Evolutionary conservation across 2,797 vertebrate genomes (phyloP).

Genomic region (Mormyrus hasselquistii): DNA sequence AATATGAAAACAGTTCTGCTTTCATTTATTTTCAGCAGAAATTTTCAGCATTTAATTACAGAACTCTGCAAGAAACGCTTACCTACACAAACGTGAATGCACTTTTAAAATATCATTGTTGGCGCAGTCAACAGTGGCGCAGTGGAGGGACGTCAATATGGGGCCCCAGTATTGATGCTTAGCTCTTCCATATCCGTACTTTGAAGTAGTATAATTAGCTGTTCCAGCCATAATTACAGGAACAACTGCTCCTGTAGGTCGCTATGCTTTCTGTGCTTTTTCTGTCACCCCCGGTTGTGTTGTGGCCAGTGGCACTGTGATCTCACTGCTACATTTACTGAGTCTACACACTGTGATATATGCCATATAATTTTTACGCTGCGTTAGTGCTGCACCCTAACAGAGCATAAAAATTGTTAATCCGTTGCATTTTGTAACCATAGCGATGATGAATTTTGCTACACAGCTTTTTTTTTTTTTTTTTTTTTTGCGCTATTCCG

Average conservation of each 20-base stretch:
- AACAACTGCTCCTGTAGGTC: background rate
- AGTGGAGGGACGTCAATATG: background rate
- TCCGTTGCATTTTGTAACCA: background rate
- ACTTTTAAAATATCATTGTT: background rate
- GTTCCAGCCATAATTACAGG: background rate
- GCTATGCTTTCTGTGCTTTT: background rate
- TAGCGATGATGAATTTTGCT: background rate
- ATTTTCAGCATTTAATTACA: background rate
- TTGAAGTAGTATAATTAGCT: background rate
- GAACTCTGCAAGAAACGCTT: background rate
- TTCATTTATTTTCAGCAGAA: background rate
- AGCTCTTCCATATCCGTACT: background rate
- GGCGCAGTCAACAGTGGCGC: no score
- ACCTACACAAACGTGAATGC: background rate
- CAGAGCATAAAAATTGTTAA: background rate
- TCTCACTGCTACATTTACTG: background rate
- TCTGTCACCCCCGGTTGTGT: background rate
- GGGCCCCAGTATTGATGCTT: background rate
- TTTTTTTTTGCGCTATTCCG: background rate
- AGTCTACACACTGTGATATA: background rate
- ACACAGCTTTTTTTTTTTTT: background rate
- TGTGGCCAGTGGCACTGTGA: background rate
- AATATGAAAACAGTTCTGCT: background rate
- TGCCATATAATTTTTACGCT: background rate
- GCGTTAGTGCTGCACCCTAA: background rate